Evolutionary conservation across 1,140 invertebrate genomes (phyloP).

Genomic region (Micrasema longulum): DNA sequence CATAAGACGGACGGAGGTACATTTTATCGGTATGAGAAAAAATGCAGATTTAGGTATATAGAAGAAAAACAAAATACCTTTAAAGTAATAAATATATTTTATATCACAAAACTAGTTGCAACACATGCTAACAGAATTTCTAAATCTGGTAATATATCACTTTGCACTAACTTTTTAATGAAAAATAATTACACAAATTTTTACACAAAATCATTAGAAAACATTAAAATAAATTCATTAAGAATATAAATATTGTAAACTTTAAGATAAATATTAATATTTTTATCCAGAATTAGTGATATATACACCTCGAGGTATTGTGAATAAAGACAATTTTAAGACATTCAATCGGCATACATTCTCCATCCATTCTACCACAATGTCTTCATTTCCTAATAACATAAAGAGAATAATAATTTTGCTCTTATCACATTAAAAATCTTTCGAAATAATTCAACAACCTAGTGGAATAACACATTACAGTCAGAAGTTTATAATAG

Average conservation of each 20-base stretch:
- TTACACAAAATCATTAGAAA: slow-evolving; percentile 12
- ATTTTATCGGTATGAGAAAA: too few species aligned
- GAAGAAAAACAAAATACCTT: slow-evolving; percentile 12
- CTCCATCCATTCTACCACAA: too few species aligned
- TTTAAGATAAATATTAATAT: too few species aligned
- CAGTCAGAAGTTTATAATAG: background rate
- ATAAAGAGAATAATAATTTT: background rate
- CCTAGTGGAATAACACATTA: slow-evolving; percentile 23
- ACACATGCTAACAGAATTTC: slow-evolving; percentile 50
- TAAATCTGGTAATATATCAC: slow-evolving; percentile 48
- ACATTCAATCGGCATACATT: too few species aligned
- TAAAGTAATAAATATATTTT: slow-evolving; percentile 55
- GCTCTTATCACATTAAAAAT: slow-evolving; percentile 12
- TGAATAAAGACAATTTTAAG: too few species aligned
- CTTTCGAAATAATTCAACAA: slow-evolving; percentile 27
- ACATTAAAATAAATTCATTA: too few species aligned
- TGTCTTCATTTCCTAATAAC: too few species aligned
- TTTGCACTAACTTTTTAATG: slow-evolving; percentile 41
- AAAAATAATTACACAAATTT: slow-evolving; percentile 33
- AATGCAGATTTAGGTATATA: too few species aligned
- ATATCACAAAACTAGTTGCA: slow-evolving; percentile 55
- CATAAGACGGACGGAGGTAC: too few species aligned
- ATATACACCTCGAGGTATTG: too few species aligned
- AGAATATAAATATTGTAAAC: too few species aligned
- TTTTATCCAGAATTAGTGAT: too few species aligned